Percentiles rank a stretch among this genome's conserved stretches.
These are phyloP conservation scores for Sinocyclocheilus rhinocerous DNA, from an alignment of 2,113 vertebrate genomes.

Conservation along the genomic window DNA sequence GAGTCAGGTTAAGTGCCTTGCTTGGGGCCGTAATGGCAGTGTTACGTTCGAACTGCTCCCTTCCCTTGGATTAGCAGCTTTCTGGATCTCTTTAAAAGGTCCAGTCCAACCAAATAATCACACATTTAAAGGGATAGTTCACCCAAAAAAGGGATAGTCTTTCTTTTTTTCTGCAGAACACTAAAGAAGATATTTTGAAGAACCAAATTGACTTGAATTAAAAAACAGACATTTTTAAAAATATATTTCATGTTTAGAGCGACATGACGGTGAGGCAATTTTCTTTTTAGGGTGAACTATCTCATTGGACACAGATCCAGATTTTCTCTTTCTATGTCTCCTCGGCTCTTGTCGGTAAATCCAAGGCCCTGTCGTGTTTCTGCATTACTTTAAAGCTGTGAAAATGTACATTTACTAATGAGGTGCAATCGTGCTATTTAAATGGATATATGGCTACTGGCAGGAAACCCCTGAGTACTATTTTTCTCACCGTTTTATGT, in stretches of 20 bases:
- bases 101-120: background rate
- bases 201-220: background rate
- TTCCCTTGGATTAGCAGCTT: background rate
- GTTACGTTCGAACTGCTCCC: background rate
- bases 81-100: background rate
- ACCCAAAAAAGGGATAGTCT: background rate
- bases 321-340: background rate
- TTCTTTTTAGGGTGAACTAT: background rate
- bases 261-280: background rate
- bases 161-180: background rate
- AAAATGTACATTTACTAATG: constrained; percentile 48
- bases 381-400: constrained; percentile 57
- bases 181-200: background rate
- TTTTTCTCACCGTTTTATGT: constrained; percentile 26
- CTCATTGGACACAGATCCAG: background rate
- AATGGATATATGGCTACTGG: constrained; percentile 44
- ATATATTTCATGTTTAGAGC: background rate
- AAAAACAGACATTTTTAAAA: background rate
- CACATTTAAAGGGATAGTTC: background rate
- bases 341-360: constrained; percentile 3
- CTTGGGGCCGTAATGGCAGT: background rate
- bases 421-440: constrained; percentile 54
- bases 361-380: constrained; percentile 31
- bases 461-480: constrained; percentile 17
- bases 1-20: constrained; percentile 28